These are phyloP conservation scores for Microtus oregoni DNA, from an alignment of 2,113 vertebrate species.

Conservation along the genomic window DNA sequence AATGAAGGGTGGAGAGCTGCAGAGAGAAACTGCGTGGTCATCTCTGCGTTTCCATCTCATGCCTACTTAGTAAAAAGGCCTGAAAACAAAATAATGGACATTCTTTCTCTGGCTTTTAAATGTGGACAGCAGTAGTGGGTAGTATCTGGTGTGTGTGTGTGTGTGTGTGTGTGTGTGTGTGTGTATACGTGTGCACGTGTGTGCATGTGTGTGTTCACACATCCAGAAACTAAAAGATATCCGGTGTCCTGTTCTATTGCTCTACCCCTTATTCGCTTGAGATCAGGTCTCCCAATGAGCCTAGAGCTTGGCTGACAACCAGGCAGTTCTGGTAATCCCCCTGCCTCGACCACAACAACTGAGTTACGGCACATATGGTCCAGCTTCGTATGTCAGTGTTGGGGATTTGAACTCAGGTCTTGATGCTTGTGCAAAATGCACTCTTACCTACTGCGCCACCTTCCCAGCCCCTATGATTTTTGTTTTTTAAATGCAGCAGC, in stretches of 20 bases:
- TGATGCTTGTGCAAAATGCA: no score
- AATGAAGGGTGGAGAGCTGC: constrained; percentile 59
- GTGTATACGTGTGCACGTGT: background rate
- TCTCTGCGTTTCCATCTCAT: constrained; percentile 71
- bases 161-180: no score
- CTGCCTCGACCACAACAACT: background rate
- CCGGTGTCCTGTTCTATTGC: background rate
- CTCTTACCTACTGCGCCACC: background rate
- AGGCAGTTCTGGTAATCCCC: background rate
- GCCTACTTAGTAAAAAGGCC: constrained; percentile 63
- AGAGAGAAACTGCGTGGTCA: constrained; percentile 73
- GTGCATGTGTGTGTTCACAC: background rate
- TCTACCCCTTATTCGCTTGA: background rate
- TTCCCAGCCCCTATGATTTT: background rate
- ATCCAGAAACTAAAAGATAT: background rate
- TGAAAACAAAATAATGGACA: constrained; percentile 52
- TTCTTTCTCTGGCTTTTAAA: constrained; percentile 49
- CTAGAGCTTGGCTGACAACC: background rate
- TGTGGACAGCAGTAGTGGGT: background rate
- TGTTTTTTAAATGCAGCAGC: constrained; percentile 53
- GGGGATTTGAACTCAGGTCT: background rate
- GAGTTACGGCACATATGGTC: no score
- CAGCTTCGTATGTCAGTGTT: no score
- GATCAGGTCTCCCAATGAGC: background rate
- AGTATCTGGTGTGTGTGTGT: background rate